These are phyloP conservation scores for Toxotes jaculatrix DNA, from an alignment of 2,113 vertebrate species.

Conservation along the genomic window DNA sequence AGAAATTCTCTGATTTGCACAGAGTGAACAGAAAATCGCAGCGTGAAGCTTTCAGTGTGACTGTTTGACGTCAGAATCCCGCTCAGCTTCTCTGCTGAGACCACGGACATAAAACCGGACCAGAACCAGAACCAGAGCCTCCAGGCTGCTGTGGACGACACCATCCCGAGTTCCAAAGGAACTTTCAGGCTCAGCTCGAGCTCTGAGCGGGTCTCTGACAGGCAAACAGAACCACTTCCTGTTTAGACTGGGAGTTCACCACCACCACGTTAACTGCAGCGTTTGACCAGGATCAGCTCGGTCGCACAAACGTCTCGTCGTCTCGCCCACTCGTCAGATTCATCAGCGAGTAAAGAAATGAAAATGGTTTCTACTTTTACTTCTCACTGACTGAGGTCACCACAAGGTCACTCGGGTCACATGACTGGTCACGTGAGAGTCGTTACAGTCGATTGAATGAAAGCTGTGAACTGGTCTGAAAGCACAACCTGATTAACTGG, in stretches of 20 bases:
- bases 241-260: background rate
- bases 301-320: conserved; percentile 29
- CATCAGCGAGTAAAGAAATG: too few species aligned
- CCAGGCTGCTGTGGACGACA: conserved; percentile 4
- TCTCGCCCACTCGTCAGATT: background rate
- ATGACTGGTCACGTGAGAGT: too few species aligned
- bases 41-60: background rate
- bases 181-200: too few species aligned
- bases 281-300: conserved; percentile 26
- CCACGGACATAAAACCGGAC: background rate
- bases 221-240: conserved; percentile 18
- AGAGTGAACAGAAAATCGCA: conserved; percentile 19
- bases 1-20: background rate
- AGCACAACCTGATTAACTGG: too few species aligned
- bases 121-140: too few species aligned
- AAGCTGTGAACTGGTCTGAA: too few species aligned
- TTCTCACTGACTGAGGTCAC: too few species aligned
- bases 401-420: too few species aligned
- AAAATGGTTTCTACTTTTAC: too few species aligned
- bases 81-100: background rate
- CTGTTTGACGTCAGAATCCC: conserved; percentile 14
- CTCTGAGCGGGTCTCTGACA: conserved; percentile 31
- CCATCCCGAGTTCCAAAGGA: conserved; percentile 44
- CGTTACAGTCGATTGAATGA: too few species aligned
- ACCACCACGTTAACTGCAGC: conserved; percentile 1